A percentile compares a stretch with the other conserved stretches of the same genome.
phyloP scores from a whole-genome alignment of 1,140 invertebrate species.

The Papilio dardanus region DNA sequence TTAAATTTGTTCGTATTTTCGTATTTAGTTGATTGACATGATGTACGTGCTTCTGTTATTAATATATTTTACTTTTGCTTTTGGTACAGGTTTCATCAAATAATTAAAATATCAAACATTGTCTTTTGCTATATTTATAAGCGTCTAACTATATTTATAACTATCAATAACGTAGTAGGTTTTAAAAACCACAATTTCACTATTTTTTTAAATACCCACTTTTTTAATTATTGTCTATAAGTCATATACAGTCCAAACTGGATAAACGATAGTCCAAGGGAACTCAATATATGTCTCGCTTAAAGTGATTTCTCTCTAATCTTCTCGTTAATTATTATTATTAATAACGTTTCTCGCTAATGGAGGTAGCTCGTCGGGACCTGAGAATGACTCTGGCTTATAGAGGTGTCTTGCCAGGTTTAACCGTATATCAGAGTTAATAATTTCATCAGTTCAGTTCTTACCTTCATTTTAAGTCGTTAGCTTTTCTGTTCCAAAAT shows the following conservation, averaged over 20 bases:
- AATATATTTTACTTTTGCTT: constrained; percentile 1
- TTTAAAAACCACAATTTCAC: not conserved
- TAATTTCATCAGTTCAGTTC: not conserved
- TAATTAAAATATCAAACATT: no score
- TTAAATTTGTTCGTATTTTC: constrained; percentile 17
- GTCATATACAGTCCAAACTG: not conserved
- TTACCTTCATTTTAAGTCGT: constrained; percentile 32
- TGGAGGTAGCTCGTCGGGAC: no score
- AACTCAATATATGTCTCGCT: no score
- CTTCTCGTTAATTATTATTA: no score
- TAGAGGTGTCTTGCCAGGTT: no score
- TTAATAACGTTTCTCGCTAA: no score
- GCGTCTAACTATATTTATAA: no score
- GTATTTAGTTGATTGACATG: constrained; percentile 35
- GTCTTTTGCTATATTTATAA: not conserved
- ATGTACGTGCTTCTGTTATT: not conserved
- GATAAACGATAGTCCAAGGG: no score
- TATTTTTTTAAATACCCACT: not conserved
- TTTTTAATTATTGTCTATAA: not conserved
- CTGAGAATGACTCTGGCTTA: no score
- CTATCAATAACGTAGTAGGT: not conserved
- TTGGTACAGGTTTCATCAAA: not conserved
- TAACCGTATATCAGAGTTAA: no score
- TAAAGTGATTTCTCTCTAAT: no score
- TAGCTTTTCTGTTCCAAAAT: constrained; percentile 28